Evolutionary conservation across 1,140 invertebrate genomes (phyloP).

Genomic region (Zophobas atratus): DNA sequence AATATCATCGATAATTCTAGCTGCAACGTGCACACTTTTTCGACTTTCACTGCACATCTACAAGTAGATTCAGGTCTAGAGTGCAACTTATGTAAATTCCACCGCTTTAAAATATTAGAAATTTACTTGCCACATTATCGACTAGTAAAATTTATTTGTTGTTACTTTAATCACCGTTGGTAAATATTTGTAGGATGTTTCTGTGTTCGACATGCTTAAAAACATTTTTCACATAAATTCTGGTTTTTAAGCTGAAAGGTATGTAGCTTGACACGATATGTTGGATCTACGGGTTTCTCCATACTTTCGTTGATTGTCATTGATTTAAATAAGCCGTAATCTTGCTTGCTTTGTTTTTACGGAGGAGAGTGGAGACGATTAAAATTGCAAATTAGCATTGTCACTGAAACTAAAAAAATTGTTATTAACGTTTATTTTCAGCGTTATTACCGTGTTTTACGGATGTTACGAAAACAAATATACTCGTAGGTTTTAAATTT

Average conservation of each 20-base stretch:
- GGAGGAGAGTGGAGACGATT: too few relatives aligned
- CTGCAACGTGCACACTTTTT: slow-evolving; percentile 3
- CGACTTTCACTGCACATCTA: slow-evolving; percentile 5
- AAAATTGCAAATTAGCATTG: too few relatives aligned
- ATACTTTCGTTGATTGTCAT: background rate
- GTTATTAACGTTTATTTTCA: too few relatives aligned
- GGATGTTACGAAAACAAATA: too few relatives aligned
- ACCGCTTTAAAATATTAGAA: slow-evolving; percentile 12
- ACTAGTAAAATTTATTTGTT: slow-evolving; percentile 28
- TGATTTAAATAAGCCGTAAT: background rate
- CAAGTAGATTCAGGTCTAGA: too few relatives aligned
- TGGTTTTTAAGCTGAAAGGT: slow-evolving; percentile 1
- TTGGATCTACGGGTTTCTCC: background rate
- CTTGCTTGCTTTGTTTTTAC: too few relatives aligned
- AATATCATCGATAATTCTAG: slow-evolving; percentile 1
- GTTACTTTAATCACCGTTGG: slow-evolving; percentile 3
- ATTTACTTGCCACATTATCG: slow-evolving; percentile 15
- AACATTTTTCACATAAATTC: slow-evolving; percentile 29
- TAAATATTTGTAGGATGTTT: slow-evolving; percentile 13
- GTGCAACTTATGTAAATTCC: background rate
- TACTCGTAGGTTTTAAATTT: too few relatives aligned
- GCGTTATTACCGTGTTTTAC: too few relatives aligned
- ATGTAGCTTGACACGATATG: background rate
- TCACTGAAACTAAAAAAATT: too few relatives aligned
- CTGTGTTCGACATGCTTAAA: slow-evolving; percentile 10